Evolutionary conservation across 2,113 vertebrate species (phyloP), one percentile per base, ranked within the genome.

Genomic region (Rhinogobius similis): DNA sequence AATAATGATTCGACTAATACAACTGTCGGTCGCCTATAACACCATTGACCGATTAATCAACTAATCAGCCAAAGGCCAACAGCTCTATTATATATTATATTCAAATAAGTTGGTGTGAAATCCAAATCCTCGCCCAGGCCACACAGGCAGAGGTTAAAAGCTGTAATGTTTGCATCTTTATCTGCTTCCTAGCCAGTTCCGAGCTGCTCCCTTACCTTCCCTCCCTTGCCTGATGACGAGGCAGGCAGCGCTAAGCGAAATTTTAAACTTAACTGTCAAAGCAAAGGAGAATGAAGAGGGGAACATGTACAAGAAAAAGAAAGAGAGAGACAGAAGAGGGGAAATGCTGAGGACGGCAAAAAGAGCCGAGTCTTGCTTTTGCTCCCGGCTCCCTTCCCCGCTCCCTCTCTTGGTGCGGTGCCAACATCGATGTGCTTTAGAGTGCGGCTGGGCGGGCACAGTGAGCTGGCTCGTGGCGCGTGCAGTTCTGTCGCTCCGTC

Each of bases 341-440:
- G 69, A 76, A 87, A 20, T 72, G 88, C 90, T 88, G 88, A 91
- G 67, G 59, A 70, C 77, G 71, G 71, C 85, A 78, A 71, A 76
- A 74, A 65, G 62, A 72, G 46, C 39, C 41, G 63, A 75, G 65
- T 44, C 43, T 59, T 41, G 39, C n/a, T 67, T n/a, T 52, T n/a
- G 62, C 63, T 27, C n/a, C 46, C 26, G 32, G 24, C 66, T 36
- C 56, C 71, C 77, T 70, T 66, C 62, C 46, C 3, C 16, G 16
- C 46, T 50, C 20, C 4, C 18, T 50, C 20, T 50, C 44, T 23
- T 86, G 82, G 82, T 78, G 67, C 62, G 76, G 53, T 76, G 85
- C 84, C 87, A 91, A 72, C 83, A 77, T 80, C 76, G 66, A 78
- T 85, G 82, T 82, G 77, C 86, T 89, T 69, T 82, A 70, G 73